phyloP scores from a whole-genome alignment of 2,888 invertebrate species.

The Neoscelio sp. region DNA sequence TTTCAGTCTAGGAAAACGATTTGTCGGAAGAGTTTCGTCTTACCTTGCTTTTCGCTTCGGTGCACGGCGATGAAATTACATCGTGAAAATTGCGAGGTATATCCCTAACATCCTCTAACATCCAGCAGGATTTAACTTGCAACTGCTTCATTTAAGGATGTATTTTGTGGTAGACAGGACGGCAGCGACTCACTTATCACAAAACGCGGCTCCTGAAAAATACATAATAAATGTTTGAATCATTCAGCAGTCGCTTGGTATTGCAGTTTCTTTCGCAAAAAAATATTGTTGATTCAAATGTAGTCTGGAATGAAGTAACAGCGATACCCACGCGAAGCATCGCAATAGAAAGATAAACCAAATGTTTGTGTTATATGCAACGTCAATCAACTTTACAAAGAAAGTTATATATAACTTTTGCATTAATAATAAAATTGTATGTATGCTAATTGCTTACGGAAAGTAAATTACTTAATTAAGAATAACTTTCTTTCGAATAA shows the following conservation, averaged over 20 bases:
- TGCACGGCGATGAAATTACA: constrained; percentile 60
- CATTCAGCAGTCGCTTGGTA: background rate
- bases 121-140: constrained; percentile 60
- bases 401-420: background rate
- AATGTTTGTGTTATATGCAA: background rate
- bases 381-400: background rate
- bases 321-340: too few relatives aligned
- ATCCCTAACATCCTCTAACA: constrained; percentile 69
- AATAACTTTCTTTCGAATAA: constrained; percentile 43
- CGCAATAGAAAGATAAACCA: background rate
- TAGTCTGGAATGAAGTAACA: background rate
- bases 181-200: constrained; percentile 37
- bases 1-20: constrained; percentile 67
- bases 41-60: constrained; percentile 52
- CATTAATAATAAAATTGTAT: constrained; percentile 14
- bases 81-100: constrained; percentile 70
- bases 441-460: constrained; percentile 31
- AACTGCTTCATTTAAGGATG: constrained; percentile 58
- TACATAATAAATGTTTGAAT: constrained; percentile 17
- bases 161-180: constrained; percentile 12
- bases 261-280: background rate
- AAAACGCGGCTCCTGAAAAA: constrained; percentile 25
- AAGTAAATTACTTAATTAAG: constrained; percentile 7
- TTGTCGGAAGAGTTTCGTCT: constrained; percentile 63
- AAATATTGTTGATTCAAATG: background rate